phyloP scores from a whole-genome alignment of 2,888 invertebrate genomes.

The Hydrotaea diabolus region DNA sequence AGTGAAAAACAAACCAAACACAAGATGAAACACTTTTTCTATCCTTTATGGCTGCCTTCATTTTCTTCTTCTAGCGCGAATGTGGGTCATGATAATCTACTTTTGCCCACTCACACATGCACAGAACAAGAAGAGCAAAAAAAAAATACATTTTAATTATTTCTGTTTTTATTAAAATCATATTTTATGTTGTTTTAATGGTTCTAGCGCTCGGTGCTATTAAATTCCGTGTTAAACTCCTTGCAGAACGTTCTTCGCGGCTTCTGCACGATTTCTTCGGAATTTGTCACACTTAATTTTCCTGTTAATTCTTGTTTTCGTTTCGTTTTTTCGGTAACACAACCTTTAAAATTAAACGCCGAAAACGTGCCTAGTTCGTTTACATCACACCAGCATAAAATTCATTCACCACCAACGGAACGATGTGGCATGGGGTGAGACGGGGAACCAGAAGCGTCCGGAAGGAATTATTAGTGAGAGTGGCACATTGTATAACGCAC shows the following conservation, averaged over 20 bases:
- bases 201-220: background rate
- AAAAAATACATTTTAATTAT: constrained; percentile 11
- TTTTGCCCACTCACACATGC: background rate
- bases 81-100: constrained; percentile 51
- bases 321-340: constrained; percentile 19
- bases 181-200: constrained; percentile 2
- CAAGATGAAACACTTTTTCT: constrained; percentile 8
- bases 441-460: background rate
- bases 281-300: constrained; percentile 55
- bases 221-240: constrained; percentile 14
- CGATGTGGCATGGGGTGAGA: background rate
- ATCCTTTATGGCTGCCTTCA: background rate
- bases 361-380: constrained; percentile 52
- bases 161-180: constrained; percentile 22
- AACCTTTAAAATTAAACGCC: constrained; percentile 39
- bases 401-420: background rate
- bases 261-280: constrained; percentile 27
- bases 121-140: background rate
- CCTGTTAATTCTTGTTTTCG: background rate
- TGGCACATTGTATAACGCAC: background rate
- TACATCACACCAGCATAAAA: constrained; percentile 5
- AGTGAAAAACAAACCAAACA: constrained; percentile 23
- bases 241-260: constrained; percentile 13
- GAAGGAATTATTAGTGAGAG: constrained; percentile 7
- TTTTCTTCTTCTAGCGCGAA: background rate